phyloP scores from a whole-genome alignment of 2,113 vertebrate species.

The Corydoras maculifer region DNA sequence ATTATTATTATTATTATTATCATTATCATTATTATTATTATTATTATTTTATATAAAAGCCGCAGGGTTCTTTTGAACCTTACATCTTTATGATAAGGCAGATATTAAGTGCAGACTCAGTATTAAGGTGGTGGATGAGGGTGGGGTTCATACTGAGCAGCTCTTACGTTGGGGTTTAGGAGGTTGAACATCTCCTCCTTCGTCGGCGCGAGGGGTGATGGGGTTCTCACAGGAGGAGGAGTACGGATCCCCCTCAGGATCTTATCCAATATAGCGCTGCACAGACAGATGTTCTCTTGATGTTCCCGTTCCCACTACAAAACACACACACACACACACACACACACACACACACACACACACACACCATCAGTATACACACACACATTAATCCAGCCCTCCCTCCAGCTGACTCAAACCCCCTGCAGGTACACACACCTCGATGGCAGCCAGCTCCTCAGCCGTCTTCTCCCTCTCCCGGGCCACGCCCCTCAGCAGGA shows the following conservation, averaged over 20 bases:
- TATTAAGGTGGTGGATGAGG: no score
- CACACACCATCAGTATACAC: neutral
- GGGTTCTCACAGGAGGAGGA: neutral
- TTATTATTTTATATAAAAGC: no score
- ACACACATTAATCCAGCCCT: neutral
- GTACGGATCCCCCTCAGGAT: neutral
- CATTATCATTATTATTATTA: no score
- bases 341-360: slow-evolving; percentile 3
- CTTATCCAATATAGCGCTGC: no score
- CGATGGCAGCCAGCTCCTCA: slow-evolving; percentile 61
- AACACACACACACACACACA: slow-evolving; percentile 12
- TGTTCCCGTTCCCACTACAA: neutral
- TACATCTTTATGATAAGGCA: no score
- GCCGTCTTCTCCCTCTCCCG: slow-evolving; percentile 68
- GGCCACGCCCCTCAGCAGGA: slow-evolving; percentile 77
- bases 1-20: no score
- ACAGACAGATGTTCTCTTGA: no score
- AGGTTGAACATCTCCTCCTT: neutral
- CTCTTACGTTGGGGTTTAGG: neutral
- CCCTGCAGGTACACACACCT: slow-evolving; percentile 63
- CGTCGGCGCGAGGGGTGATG: neutral
- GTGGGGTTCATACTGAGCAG: no score
- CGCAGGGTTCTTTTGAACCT: no score
- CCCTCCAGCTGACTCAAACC: no score
- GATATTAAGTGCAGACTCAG: no score